Percentiles rank a stretch among this genome's conserved stretches.
Conservation (phyloP, 1,140 invertebrate species). For the Globodera rostochiensis region DNA sequence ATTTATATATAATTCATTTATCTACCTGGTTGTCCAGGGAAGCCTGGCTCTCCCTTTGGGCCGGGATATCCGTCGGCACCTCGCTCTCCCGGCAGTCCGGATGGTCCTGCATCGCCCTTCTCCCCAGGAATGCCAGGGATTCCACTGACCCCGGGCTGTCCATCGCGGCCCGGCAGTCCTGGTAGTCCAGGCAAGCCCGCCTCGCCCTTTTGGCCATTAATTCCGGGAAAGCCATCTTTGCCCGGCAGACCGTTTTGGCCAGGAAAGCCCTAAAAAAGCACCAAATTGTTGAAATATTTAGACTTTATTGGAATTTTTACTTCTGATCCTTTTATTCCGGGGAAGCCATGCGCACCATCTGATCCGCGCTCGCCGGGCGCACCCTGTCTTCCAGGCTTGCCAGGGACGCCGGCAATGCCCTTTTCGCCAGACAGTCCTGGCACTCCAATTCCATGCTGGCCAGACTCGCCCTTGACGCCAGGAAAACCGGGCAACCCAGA, state of each 20-base stretch:
- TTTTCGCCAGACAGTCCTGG: slow-evolving; percentile 41
- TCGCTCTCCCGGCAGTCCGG: slow-evolving; percentile 54
- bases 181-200: slow-evolving; percentile 51
- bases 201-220: slow-evolving; percentile 60
- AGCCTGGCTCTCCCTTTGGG: slow-evolving; percentile 59
- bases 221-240: slow-evolving; percentile 49
- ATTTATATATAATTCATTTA: slow-evolving; percentile 67
- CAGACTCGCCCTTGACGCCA: background rate
- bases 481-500: slow-evolving; percentile 20
- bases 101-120: slow-evolving; percentile 68
- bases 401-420: slow-evolving; percentile 26
- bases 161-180: slow-evolving; percentile 46
- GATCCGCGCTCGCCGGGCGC: slow-evolving; percentile 3
- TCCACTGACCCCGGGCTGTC: background rate
- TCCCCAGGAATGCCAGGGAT: slow-evolving; percentile 72
- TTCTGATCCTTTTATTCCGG: slow-evolving; percentile 20
- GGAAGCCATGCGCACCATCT: slow-evolving; percentile 14
- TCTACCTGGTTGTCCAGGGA: slow-evolving; percentile 65
- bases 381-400: slow-evolving; percentile 1
- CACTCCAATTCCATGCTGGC: slow-evolving; percentile 12
- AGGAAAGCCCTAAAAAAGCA: slow-evolving; percentile 3
- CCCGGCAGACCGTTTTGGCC: slow-evolving; percentile 32
- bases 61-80: slow-evolving; percentile 68
- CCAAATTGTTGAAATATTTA: background rate
- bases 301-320: background rate